Conservation (phyloP, 2,888 invertebrate genomes). For the Magallana nippona region DNA sequence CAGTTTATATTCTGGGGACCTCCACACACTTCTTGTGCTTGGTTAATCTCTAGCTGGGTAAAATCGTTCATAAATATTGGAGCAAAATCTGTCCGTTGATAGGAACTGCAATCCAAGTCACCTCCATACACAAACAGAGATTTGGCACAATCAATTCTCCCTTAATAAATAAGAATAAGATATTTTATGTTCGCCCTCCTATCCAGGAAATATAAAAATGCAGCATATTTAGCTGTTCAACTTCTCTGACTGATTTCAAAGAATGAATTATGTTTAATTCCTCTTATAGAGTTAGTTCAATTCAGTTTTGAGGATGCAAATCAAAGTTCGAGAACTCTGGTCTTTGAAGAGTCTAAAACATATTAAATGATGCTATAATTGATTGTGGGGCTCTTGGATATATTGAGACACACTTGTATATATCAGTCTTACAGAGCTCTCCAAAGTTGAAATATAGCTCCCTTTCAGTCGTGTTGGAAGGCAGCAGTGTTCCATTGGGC, state of each 20-base stretch:
- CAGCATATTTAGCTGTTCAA: too few species aligned
- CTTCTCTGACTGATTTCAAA: too few species aligned
- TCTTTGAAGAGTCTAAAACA: too few species aligned
- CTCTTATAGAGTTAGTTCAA: too few species aligned
- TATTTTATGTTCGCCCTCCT: too few species aligned
- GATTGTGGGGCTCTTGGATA: too few species aligned
- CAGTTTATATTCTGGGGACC: slow-evolving; percentile 50
- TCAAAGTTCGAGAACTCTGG: too few species aligned
- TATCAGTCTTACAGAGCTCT: slow-evolving; percentile 54
- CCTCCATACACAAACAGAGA: slow-evolving; percentile 43
- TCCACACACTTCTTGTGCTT: slow-evolving; percentile 52
- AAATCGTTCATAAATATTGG: slow-evolving; percentile 42
- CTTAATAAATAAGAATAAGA: slow-evolving; percentile 17
- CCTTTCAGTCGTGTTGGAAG: slow-evolving; percentile 48
- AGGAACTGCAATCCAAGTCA: slow-evolving; percentile 32
- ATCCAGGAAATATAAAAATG: too few species aligned
- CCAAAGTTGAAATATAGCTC: slow-evolving; percentile 51
- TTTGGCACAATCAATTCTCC: slow-evolving; percentile 40
- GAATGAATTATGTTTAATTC: too few species aligned
- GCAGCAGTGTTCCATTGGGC: slow-evolving; percentile 51
- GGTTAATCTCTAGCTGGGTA: not conserved
- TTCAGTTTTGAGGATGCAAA: too few species aligned
- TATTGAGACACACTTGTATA: too few species aligned
- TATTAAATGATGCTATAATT: too few species aligned
- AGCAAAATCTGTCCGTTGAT: slow-evolving; percentile 37